phyloP scores from a whole-genome alignment of 1,140 invertebrate genomes.

The Penaeus indicus region DNA sequence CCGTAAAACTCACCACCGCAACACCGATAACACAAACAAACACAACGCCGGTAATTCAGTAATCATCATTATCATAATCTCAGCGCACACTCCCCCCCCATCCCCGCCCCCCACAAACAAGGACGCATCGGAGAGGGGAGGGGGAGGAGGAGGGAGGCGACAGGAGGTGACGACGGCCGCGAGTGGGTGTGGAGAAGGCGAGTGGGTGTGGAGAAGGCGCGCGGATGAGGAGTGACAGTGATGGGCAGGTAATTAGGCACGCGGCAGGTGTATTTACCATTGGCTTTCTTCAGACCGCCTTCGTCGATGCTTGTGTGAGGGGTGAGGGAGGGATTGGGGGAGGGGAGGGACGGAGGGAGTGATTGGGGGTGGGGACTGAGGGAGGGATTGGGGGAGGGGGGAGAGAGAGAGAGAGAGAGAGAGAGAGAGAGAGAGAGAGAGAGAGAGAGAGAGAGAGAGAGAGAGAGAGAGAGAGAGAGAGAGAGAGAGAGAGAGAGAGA shows the following conservation, averaged over 20 bases:
- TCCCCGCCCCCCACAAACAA: not conserved
- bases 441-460: not conserved
- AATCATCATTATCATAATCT: too few species aligned
- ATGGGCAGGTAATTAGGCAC: too few species aligned
- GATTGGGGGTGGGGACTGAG: not conserved
- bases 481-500: not conserved
- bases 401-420: not conserved
- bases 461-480: not conserved
- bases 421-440: not conserved
- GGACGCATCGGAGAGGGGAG: not conserved
- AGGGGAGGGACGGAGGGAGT: not conserved
- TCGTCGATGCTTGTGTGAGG: not conserved
- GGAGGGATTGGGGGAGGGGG: not conserved
- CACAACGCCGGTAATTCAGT: too few species aligned
- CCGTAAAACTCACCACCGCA: too few species aligned
- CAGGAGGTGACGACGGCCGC: not conserved
- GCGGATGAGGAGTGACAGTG: too few species aligned
- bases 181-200: not conserved
- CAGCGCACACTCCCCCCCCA: too few species aligned
- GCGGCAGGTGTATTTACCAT: too few species aligned
- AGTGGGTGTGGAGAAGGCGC: not conserved
- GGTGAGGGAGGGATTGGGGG: not conserved
- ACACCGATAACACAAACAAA: too few species aligned
- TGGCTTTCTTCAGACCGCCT: too few species aligned
- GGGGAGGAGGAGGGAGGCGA: not conserved